A percentile compares a stretch with the other conserved stretches of the same genome.
Conservation (phyloP, 1,140 invertebrate genomes). For the Aphelinus atriplicis region DNA sequence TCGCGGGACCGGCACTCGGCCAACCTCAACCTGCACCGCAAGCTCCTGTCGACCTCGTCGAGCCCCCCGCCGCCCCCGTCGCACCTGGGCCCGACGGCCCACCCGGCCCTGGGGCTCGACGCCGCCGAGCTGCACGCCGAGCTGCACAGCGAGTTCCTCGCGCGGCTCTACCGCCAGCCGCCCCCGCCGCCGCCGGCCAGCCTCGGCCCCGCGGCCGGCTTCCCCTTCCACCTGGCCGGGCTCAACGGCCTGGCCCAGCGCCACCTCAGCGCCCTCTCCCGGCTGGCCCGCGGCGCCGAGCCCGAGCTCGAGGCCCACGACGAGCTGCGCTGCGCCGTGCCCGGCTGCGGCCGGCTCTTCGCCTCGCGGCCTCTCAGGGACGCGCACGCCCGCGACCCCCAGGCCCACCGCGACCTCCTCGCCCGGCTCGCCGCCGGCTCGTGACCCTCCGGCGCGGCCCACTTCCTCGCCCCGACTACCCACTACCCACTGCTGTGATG, state of each 20-base stretch:
- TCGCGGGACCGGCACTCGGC: conserved; percentile 92
- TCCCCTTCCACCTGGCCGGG: conserved; percentile 66
- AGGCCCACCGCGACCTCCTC: conserved; percentile 60
- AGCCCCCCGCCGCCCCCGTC: conserved; percentile 65
- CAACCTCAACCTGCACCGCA: conserved; percentile 91
- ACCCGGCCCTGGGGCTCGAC: conserved; percentile 55
- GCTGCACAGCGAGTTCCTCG: conserved; percentile 81
- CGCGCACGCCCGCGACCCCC: conserved; percentile 68
- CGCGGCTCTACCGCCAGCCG: conserved; percentile 76
- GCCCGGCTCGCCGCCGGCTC: conserved; percentile 57
- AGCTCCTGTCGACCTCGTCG: conserved; percentile 81
- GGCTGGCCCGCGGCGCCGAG: conserved; percentile 50
- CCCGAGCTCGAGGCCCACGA: conserved; percentile 45
- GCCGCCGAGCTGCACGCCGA: conserved; percentile 57
- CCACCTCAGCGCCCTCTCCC: conserved; percentile 66
- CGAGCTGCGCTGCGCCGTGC: conserved; percentile 66
- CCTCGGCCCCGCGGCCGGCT: conserved; percentile 51
- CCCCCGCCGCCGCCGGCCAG: conserved; percentile 55
- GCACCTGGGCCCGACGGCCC: conserved; percentile 57
- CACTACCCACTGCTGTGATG: conserved; percentile 59
- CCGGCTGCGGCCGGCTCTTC: conserved; percentile 72
- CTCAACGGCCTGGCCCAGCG: conserved; percentile 66
- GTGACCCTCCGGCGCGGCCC: conserved; percentile 56
- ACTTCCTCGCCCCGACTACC: conserved; percentile 54
- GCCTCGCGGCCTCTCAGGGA: conserved; percentile 70